Evolutionary conservation across 2,888 invertebrate genomes (phyloP).

Genomic region (Cryptosula pallasiana): DNA sequence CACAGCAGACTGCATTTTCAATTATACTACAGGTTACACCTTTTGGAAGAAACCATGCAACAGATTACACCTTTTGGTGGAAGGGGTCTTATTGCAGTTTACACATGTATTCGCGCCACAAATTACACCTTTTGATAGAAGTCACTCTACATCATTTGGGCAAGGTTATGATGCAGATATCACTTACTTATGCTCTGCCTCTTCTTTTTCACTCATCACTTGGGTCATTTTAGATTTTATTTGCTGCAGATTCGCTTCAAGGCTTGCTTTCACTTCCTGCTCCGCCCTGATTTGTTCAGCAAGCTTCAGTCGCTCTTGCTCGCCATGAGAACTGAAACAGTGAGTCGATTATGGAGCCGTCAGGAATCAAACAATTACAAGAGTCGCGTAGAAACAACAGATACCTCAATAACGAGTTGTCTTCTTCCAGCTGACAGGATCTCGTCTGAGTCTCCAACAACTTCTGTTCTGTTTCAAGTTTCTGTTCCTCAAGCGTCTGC

Average conservation of each 20-base stretch:
- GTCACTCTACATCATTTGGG: no score
- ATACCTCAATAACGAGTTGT: background rate
- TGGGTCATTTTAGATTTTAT: slow-evolving; percentile 52
- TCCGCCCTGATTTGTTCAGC: background rate
- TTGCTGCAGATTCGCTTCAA: slow-evolving; percentile 32
- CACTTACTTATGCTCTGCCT: slow-evolving; percentile 47
- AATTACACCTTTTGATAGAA: background rate
- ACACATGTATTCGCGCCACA: background rate
- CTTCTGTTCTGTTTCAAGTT: background rate
- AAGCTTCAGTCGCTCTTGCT: background rate
- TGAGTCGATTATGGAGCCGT: no score
- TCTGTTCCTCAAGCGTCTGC: background rate
- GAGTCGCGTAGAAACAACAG: no score
- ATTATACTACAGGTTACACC: no score
- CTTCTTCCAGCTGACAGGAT: background rate
- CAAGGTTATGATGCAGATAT: no score
- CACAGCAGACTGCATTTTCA: no score
- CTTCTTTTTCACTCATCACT: slow-evolving; percentile 50
- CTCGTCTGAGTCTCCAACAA: background rate
- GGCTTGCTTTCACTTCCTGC: background rate
- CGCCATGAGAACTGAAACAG: background rate
- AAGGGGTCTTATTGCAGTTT: background rate
- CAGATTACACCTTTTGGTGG: no score
- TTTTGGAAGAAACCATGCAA: no score
- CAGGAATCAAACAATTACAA: no score